Evolutionary conservation across 2,888 invertebrate genomes (phyloP), one percentile per base, ranked within the genome.

Genomic region (Drosophila imparisetae): DNA sequence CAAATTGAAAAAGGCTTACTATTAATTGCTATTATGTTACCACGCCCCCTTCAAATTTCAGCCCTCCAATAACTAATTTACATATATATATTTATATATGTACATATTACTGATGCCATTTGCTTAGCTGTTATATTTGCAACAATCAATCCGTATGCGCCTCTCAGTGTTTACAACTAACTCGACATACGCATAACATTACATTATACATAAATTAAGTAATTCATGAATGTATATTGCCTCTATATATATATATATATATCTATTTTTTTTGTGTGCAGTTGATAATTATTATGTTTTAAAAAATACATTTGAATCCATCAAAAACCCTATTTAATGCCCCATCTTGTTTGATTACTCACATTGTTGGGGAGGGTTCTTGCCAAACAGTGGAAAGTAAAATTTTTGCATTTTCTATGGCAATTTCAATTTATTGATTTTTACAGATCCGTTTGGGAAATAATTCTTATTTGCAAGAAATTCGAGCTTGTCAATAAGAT

Each of bases 261-360:
- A 7, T 36, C 36, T 78, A 77, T 74, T 54, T 75, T 75, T 77
- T 80, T 83, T 81, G 66, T 81, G 83, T 83, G 63, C 84, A 81
- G 75, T 72, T 75, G 55, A 81, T 69, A 81, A 83, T 71, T 68
- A 83, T 68, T 66, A 72, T 83, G 69, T 80, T 75, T 75, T 67
- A 30, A 50, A 45, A 80, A 75, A 78, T 81, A 75, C 64, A 82
- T 75, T 82, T 75, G 77, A 76, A 75, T 80, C 60, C 60, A 81
- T 59, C 64, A 66, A 81, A 21, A 71, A 66, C 40, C 45, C 29
- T 30, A 40, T 49, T 42, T 32, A 53, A 45, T 21, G 48, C 42
- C 42, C 34, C 7, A 34, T 27, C 10, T 45, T 24, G n/a, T 29
- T 50, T 24, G 42, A 54, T n/a, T 27, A 29, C 29, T 57, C 4